A percentile compares a stretch with the other conserved stretches of the same genome.
phyloP scores from a whole-genome alignment of 2,113 vertebrate species.

The Diglossa brunneiventris region DNA sequence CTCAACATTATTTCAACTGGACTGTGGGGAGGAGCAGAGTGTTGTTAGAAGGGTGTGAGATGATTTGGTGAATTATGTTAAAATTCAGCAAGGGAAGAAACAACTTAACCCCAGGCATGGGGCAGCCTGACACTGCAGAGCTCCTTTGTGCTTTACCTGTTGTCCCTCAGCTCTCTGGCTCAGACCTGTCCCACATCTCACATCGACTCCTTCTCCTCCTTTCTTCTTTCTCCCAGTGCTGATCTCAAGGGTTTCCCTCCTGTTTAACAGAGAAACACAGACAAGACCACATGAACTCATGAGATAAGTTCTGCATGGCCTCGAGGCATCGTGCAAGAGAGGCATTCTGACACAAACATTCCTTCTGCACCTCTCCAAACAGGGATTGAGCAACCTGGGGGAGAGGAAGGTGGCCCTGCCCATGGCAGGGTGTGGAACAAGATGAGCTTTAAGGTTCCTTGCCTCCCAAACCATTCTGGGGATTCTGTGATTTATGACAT shows the following conservation, averaged over 20 bases:
- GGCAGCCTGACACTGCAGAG: background rate
- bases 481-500: background rate
- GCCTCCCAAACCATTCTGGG: background rate
- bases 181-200: background rate
- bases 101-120: accelerated
- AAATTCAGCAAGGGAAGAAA: background rate
- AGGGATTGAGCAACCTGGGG: background rate
- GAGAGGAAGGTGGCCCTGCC: background rate
- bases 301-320: background rate
- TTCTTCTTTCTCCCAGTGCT: background rate
- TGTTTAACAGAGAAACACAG: background rate
- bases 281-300: background rate
- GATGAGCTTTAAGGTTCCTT: background rate
- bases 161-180: background rate
- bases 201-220: background rate
- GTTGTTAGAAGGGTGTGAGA: background rate
- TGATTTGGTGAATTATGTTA: background rate
- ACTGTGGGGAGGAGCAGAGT: background rate
- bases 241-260: background rate
- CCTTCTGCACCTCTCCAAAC: background rate
- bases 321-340: background rate
- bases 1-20: background rate
- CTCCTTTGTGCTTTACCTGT: background rate
- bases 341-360: background rate
- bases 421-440: accelerated